Conservation (phyloP, 2,888 invertebrate species). For the Amblyjoppa fuscipennis region DNA sequence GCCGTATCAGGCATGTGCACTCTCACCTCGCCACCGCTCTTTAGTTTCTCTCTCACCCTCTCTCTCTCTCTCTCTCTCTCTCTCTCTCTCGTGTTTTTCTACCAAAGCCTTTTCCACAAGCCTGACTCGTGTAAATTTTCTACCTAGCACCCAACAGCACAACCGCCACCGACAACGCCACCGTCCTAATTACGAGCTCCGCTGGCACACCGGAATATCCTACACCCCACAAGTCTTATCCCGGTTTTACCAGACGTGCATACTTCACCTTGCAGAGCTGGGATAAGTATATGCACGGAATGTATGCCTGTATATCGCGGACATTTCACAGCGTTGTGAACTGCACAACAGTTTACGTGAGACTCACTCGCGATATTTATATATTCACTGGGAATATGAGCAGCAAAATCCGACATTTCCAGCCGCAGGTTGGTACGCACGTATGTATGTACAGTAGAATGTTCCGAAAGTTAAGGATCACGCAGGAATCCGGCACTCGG, state of each 20-base stretch:
- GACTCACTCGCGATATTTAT: slow-evolving; percentile 34
- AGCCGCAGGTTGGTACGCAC: not conserved
- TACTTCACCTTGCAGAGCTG: slow-evolving; percentile 22
- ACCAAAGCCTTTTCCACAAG: slow-evolving; percentile 54
- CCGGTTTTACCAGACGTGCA: slow-evolving; percentile 65
- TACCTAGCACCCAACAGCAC: slow-evolving; percentile 47
- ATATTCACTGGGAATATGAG: slow-evolving; percentile 51
- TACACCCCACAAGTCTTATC: slow-evolving; percentile 63
- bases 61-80: slow-evolving; percentile 9
- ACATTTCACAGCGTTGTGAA: slow-evolving; percentile 10
- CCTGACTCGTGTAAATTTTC: slow-evolving; percentile 64
- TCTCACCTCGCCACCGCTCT: slow-evolving; percentile 24
- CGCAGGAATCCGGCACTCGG: not conserved
- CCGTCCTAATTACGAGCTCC: slow-evolving; percentile 67
- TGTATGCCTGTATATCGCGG: slow-evolving; percentile 1
- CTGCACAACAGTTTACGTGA: slow-evolving; percentile 25
- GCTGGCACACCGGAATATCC: slow-evolving; percentile 48
- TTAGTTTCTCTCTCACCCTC: slow-evolving; percentile 27
- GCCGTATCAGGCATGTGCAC: slow-evolving; percentile 63
- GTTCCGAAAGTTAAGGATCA: slow-evolving; percentile 6
- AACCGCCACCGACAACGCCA: slow-evolving; percentile 46
- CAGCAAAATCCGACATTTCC: slow-evolving; percentile 40
- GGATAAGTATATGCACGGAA: slow-evolving; percentile 7
- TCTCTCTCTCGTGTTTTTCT: slow-evolving; percentile 45
- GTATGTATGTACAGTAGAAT: slow-evolving; percentile 16